phyloP scores from a whole-genome alignment of 2,113 vertebrate genomes.

The Columba janthina region DNA sequence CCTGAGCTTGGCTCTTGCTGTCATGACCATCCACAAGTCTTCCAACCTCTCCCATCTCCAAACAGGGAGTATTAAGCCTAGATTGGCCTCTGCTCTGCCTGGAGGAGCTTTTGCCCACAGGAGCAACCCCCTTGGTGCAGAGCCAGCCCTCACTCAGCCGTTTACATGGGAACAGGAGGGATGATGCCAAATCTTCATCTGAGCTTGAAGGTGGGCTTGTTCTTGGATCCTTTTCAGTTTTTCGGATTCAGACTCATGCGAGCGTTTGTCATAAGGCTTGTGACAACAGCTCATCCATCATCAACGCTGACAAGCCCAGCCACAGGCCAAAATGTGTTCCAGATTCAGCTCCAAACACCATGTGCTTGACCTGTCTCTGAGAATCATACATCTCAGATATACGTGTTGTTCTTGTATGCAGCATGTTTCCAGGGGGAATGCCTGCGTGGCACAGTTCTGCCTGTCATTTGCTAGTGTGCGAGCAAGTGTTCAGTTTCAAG shows the following conservation, averaged over 20 bases:
- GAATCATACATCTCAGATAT: rapidly evolving
- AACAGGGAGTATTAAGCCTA: neutral
- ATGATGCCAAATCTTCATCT: neutral
- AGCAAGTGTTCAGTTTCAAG: rapidly evolving
- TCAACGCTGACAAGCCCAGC: neutral
- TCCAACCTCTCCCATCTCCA: neutral
- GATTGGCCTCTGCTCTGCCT: neutral
- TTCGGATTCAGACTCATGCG: neutral
- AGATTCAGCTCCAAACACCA: neutral
- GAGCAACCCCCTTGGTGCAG: neutral
- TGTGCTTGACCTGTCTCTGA: rapidly evolving
- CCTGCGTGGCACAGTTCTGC: rapidly evolving
- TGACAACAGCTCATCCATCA: neutral
- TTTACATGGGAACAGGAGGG: rapidly evolving
- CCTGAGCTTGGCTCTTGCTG: neutral
- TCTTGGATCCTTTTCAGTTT: neutral
- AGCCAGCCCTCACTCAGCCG: neutral
- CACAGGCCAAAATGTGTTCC: neutral
- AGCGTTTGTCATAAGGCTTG: neutral
- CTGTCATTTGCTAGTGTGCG: rapidly evolving
- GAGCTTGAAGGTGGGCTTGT: neutral
- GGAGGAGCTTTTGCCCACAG: neutral
- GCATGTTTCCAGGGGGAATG: rapidly evolving
- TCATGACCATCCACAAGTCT: neutral
- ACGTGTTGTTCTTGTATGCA: rapidly evolving